Evolutionary conservation across 2,797 vertebrate genomes (phyloP).

Genomic region (Macropodus opercularis): DNA sequence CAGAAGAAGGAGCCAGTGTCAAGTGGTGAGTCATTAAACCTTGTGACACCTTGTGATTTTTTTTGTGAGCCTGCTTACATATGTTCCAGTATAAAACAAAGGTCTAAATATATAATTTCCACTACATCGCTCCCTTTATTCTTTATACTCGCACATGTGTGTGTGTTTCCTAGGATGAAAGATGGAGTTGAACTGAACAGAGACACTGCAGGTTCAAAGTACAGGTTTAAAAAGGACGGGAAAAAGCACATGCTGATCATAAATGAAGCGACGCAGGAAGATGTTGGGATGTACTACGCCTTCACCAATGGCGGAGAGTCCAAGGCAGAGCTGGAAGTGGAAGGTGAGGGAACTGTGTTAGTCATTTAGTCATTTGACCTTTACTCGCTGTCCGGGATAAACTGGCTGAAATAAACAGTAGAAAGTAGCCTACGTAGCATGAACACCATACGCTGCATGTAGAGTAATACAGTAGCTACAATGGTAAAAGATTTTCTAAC

Average conservation of each 20-base stretch:
- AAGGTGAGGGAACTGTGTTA: constrained; percentile 77
- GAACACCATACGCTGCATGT: background rate
- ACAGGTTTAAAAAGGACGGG: constrained; percentile 93
- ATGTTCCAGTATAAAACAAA: too few species aligned
- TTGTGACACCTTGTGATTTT: background rate
- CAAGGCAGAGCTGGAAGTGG: constrained; percentile 89
- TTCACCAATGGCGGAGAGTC: constrained; percentile 90
- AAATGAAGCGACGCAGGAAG: constrained; percentile 86
- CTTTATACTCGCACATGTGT: too few species aligned
- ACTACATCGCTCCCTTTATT: too few species aligned
- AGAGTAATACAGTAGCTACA: too few species aligned
- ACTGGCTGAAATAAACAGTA: background rate
- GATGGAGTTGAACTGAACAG: constrained; percentile 89
- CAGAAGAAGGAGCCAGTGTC: constrained; percentile 89
- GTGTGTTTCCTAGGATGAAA: constrained; percentile 84
- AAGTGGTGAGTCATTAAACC: constrained; percentile 82
- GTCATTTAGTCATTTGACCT: background rate
- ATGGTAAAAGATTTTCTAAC: constrained; percentile 24
- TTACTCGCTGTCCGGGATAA: background rate
- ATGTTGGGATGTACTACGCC: constrained; percentile 84
- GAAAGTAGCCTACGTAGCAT: too few species aligned
- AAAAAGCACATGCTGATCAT: constrained; percentile 89
- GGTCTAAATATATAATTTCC: too few species aligned
- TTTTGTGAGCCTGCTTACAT: too few species aligned
- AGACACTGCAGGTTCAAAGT: constrained; percentile 84